Evolutionary conservation across 1,140 invertebrate genomes (phyloP).

Genomic region (Sweltsa coloradensis): DNA sequence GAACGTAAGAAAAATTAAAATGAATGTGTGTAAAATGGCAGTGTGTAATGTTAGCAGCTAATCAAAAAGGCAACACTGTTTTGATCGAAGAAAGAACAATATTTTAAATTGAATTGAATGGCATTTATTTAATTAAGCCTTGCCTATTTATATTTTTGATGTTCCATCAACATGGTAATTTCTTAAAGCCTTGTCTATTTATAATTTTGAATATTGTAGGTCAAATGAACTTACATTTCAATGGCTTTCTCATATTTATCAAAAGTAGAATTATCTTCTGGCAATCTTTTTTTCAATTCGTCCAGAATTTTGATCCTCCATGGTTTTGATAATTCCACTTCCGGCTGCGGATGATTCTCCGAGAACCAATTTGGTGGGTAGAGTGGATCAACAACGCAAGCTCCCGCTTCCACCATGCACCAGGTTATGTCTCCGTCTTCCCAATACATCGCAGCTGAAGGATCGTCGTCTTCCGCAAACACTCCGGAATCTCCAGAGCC

Average conservation of each 20-base stretch:
- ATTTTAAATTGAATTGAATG: too few species aligned
- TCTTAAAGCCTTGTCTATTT: too few species aligned
- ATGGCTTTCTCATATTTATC: slow-evolving; percentile 56
- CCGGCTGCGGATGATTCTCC: slow-evolving; percentile 38
- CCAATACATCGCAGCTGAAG: slow-evolving; percentile 50
- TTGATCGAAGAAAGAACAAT: too few species aligned
- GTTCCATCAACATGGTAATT: too few species aligned
- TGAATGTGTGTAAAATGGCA: too few species aligned
- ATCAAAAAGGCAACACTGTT: too few species aligned
- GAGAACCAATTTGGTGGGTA: slow-evolving; percentile 65
- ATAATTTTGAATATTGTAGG: too few species aligned
- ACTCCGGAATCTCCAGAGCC: slow-evolving; percentile 52
- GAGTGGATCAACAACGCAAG: slow-evolving; percentile 50
- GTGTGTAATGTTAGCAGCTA: too few species aligned
- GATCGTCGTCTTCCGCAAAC: slow-evolving; percentile 60
- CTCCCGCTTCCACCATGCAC: slow-evolving; percentile 67
- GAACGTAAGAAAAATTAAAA: too few species aligned
- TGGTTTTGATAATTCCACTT: slow-evolving; percentile 50
- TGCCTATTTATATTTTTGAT: neutral
- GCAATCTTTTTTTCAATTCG: slow-evolving; percentile 46
- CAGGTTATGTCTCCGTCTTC: slow-evolving; percentile 63
- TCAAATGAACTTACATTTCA: slow-evolving; percentile 46
- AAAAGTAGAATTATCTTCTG: slow-evolving; percentile 35
- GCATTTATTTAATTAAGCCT: neutral
- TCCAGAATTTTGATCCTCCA: slow-evolving; percentile 64